These are phyloP conservation scores for Hyaena hyaena DNA, from an alignment of 2,113 vertebrate species.

Conservation along the genomic window DNA sequence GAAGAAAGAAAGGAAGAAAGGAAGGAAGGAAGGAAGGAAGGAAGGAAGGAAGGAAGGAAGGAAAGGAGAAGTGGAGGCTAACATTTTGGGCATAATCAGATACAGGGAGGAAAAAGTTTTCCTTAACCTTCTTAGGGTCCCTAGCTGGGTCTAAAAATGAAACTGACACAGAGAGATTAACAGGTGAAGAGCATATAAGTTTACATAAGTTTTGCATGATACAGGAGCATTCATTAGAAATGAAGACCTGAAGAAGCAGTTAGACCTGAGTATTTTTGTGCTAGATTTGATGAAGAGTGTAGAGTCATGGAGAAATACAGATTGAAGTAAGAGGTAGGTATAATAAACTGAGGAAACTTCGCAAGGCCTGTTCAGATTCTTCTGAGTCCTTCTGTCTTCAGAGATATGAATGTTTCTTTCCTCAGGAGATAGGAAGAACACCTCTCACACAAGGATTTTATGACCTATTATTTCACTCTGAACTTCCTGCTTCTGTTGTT, in stretches of 20 bases:
- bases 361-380: background rate
- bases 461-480: background rate
- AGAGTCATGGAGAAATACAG: background rate
- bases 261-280: background rate
- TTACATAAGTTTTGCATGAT: background rate
- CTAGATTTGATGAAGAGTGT: background rate
- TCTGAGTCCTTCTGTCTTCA: background rate
- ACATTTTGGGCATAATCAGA: conserved; percentile 25
- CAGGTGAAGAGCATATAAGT: background rate
- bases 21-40: no score
- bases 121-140: background rate
- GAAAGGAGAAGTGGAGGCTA: conserved; percentile 28
- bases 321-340: background rate
- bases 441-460: background rate
- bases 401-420: background rate
- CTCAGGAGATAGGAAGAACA: background rate
- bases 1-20: no score
- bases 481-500: background rate
- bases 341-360: background rate
- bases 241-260: background rate
- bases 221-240: background rate
- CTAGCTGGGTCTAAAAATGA: conserved; percentile 6
- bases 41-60: background rate
- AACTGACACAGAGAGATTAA: background rate
- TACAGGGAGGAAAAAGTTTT: background rate